A percentile compares a stretch with the other conserved stretches of the same genome.
These are phyloP conservation scores for Micoletzkya japonica DNA, from an alignment of 2,888 invertebrate species.

Conservation along the genomic window DNA sequence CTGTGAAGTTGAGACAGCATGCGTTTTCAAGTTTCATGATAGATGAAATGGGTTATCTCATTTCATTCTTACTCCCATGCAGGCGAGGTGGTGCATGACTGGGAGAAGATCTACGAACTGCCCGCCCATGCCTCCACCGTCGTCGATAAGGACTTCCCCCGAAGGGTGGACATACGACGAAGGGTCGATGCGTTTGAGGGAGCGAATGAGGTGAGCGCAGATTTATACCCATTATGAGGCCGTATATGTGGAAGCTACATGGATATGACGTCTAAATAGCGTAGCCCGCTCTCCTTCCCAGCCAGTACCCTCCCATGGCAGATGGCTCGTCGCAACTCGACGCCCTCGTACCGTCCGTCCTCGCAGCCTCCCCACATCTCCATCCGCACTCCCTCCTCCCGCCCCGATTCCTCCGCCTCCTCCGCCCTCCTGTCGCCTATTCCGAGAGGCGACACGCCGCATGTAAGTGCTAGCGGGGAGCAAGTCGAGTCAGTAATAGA, in stretches of 20 bases:
- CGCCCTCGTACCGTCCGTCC: conserved; percentile 41
- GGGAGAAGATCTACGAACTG: conserved; percentile 63
- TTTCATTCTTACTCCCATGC: too few relatives aligned
- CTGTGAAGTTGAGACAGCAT: too few relatives aligned
- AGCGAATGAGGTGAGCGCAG: too few relatives aligned
- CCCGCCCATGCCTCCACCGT: conserved; percentile 62
- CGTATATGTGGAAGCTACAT: too few relatives aligned
- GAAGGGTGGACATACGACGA: conserved; percentile 54
- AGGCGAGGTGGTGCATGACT: conserved; percentile 44
- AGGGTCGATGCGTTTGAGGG: conserved; percentile 52
- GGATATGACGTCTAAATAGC: too few relatives aligned
- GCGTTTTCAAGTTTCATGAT: too few relatives aligned
- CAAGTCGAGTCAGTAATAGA: too few relatives aligned
- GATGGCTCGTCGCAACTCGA: conserved; percentile 48
- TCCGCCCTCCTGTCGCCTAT: conserved; percentile 24
- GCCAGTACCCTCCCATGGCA: too few relatives aligned
- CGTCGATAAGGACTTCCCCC: conserved; percentile 44
- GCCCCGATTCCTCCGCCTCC: conserved; percentile 21
- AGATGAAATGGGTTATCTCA: too few relatives aligned
- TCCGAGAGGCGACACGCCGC: conserved; percentile 12
- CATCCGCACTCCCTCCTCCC: background rate
- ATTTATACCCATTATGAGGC: too few relatives aligned
- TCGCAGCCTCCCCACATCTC: conserved; percentile 11
- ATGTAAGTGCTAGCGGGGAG: too few relatives aligned
- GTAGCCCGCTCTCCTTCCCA: too few relatives aligned